These are phyloP conservation scores for Hyperoplus lanceolatus DNA, from an alignment of 2,797 vertebrate species.

Conservation along the genomic window DNA sequence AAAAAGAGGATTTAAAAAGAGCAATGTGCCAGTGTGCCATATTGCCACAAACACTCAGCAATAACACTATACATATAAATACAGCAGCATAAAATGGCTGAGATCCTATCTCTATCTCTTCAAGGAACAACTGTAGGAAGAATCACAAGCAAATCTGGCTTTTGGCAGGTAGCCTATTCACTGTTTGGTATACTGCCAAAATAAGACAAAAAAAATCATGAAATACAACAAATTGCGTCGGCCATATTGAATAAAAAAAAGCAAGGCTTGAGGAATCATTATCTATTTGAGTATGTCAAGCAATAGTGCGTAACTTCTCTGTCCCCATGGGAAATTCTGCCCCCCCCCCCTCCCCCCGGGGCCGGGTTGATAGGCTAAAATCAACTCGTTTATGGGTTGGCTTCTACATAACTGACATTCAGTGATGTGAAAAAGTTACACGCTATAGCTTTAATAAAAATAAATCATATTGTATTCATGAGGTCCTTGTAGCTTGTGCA, in stretches of 20 bases:
- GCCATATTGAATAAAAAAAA: constrained; percentile 1
- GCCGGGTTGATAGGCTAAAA: too few relatives aligned
- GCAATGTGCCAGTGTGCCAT: too few relatives aligned
- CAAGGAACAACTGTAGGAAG: constrained; percentile 11
- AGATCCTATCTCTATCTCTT: constrained; percentile 15
- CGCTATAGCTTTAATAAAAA: constrained; percentile 12
- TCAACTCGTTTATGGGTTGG: too few relatives aligned
- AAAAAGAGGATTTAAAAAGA: too few relatives aligned
- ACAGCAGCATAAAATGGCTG: too few relatives aligned
- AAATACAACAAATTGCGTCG: background rate
- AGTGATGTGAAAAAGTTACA: too few relatives aligned
- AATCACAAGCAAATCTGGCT: background rate
- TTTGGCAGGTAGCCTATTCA: background rate
- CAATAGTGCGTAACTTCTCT: too few relatives aligned
- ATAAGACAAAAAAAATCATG: background rate
- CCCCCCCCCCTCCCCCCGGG: too few relatives aligned
- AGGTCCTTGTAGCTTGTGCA: background rate
- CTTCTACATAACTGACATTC: too few relatives aligned
- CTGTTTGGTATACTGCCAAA: background rate
- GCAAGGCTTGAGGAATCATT: constrained; percentile 8
- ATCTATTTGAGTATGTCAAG: constrained; percentile 13
- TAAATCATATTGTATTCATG: constrained; percentile 29
- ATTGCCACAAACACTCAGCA: too few relatives aligned
- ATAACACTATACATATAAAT: too few relatives aligned
- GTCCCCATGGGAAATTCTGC: too few relatives aligned